Conservation (phyloP, 2,113 vertebrate genomes). For the Gavia stellata region DNA sequence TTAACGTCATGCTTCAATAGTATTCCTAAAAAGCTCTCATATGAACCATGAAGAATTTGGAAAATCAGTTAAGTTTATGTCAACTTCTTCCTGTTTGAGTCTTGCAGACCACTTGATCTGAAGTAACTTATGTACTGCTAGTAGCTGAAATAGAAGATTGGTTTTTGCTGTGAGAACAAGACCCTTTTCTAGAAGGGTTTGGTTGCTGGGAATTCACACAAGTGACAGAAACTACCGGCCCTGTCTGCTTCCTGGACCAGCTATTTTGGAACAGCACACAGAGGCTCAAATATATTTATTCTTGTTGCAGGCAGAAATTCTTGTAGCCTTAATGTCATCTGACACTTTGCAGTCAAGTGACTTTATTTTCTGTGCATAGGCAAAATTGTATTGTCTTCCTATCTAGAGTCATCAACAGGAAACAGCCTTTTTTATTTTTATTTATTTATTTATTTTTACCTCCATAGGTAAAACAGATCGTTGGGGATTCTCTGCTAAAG, state of each 20-base stretch:
- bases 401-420: not conserved
- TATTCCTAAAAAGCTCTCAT: not conserved
- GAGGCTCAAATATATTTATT: not conserved
- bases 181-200: not conserved
- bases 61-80: not conserved
- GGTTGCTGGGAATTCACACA: not conserved
- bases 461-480: slow-evolving; percentile 85
- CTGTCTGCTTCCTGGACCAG: not conserved
- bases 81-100: not conserved
- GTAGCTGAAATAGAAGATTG: not conserved
- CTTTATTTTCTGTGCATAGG: not conserved
- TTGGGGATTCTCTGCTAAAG: slow-evolving; percentile 87
- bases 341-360: not conserved
- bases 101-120: not conserved
- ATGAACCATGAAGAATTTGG: not conserved
- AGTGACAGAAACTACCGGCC: not conserved
- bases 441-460: not conserved
- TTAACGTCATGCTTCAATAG: not conserved
- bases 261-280: not conserved
- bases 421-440: not conserved
- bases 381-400: not conserved
- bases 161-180: not conserved
- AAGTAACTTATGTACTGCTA: not conserved
- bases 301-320: not conserved
- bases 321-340: not conserved